Evolutionary conservation across 2,113 vertebrate species (phyloP), one percentile per base, ranked within the genome.

Genomic region (Odocoileus hemionus): DNA sequence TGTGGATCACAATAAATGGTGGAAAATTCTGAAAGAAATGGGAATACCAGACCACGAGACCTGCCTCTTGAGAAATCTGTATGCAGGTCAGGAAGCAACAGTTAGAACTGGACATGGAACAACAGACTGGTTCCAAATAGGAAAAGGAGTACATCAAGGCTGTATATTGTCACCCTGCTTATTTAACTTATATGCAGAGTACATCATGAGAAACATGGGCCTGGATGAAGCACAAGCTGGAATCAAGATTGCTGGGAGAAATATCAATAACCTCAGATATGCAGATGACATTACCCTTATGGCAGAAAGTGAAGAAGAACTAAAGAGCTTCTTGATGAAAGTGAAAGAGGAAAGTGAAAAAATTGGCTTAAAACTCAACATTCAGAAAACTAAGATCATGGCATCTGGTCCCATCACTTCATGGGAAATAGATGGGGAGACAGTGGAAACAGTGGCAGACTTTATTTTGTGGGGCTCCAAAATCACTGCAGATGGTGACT

Each of bases 151-250:
- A 64, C 30, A 0, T 64, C 30, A 64, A 64, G 60, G 60, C 61
- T 64, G 3, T 64, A 64, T n/a, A n/a, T 2, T 64, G 64, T 67
- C 64, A 67, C 33, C 64, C 16, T 36, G 8, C 64, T 67, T 67
- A 67, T 67, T 67, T 67, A 67, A 67, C 33, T n/a, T 67, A 10
- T 19, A 36, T 67, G 33, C 16, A 67, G 64, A 67, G 64, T 19
- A n/a, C 16, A 67, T 67, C 8, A 67, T 67, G 64, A 67, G 64
- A 10, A 67, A n/a, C 2, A 0, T 0, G 0, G 64, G 64, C 2
- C 33, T 67, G 17, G 33, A 67, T 0, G 64, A 67, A 67, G 33
- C 33, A 67, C 4, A 67, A 10, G 64, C 33, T 36, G 64, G 17
- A 10, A 67, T 67, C 16, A 36, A 67, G 16, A 67, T 10, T 36